A percentile compares a stretch with the other conserved stretches of the same genome.
Evolutionary conservation across 2,888 invertebrate species (phyloP).

Genomic region (Agonum fuliginosum): DNA sequence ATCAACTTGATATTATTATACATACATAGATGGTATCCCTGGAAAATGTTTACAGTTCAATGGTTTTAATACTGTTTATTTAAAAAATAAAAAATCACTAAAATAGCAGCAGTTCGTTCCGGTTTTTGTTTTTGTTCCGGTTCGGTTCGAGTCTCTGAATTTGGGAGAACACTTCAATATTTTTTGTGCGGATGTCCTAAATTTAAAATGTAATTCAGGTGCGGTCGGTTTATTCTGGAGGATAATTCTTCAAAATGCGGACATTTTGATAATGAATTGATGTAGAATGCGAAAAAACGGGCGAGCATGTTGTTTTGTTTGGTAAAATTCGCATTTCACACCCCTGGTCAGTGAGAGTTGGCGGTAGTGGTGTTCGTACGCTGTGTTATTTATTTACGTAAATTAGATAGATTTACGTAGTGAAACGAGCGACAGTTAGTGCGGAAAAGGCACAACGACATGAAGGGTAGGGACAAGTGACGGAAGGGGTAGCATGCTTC

Average conservation of each 20-base stretch:
- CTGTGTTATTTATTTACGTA: constrained; percentile 45
- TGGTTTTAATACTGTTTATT: no score
- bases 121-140: no score
- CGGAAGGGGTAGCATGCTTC: background rate
- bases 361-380: background rate
- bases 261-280: constrained; percentile 26
- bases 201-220: background rate
- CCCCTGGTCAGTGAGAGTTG: background rate
- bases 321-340: constrained; percentile 15
- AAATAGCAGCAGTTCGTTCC: no score
- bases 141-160: no score
- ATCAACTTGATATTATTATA: no score
- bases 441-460: constrained; percentile 18
- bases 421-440: constrained; percentile 46
- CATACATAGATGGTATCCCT: no score
- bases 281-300: constrained; percentile 20
- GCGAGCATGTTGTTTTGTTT: constrained; percentile 22
- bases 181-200: background rate
- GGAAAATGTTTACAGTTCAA: no score
- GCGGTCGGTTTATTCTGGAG: background rate
- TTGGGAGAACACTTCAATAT: no score
- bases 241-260: constrained; percentile 16
- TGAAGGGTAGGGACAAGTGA: background rate
- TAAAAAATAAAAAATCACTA: no score
- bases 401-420: constrained; percentile 51